A percentile compares a stretch with the other conserved stretches of the same genome.
These are phyloP conservation scores for Formica aserva DNA, from an alignment of 2,888 invertebrate genomes.

Conservation along the genomic window DNA sequence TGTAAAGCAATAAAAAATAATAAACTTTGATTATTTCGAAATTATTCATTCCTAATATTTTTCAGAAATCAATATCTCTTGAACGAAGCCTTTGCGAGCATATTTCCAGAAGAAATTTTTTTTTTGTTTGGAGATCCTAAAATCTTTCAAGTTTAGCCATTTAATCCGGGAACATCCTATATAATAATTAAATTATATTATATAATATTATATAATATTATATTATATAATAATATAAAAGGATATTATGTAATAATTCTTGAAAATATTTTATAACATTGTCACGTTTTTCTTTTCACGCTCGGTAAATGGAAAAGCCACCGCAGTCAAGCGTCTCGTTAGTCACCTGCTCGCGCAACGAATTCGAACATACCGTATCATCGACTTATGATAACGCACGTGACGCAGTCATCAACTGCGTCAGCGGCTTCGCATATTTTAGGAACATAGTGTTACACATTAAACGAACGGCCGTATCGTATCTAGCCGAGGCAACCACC, in stretches of 20 bases:
- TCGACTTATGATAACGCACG: slow-evolving; percentile 64
- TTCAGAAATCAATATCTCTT: too few species aligned
- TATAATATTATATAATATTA: too few species aligned
- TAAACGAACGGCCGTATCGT: slow-evolving; percentile 75
- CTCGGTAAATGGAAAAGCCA: background rate
- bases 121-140: too few species aligned
- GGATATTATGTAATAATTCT: background rate
- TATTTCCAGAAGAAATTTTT: too few species aligned
- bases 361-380: slow-evolving; percentile 60
- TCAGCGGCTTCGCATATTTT: slow-evolving; percentile 72
- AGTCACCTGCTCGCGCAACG: slow-evolving; percentile 40
- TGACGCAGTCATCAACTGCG: slow-evolving; percentile 56
- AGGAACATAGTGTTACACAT: slow-evolving; percentile 75
- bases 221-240: background rate
- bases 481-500: slow-evolving; percentile 82
- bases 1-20: too few species aligned
- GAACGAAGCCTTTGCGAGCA: too few species aligned
- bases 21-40: too few species aligned
- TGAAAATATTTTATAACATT: background rate
- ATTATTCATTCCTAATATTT: too few species aligned
- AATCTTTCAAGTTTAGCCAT: too few species aligned
- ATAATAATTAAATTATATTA: too few species aligned
- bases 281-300: background rate
- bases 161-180: too few species aligned
- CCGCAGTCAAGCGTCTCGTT: background rate